phyloP scores from a whole-genome alignment of 2,888 invertebrate genomes.

The Hedya salicella region DNA sequence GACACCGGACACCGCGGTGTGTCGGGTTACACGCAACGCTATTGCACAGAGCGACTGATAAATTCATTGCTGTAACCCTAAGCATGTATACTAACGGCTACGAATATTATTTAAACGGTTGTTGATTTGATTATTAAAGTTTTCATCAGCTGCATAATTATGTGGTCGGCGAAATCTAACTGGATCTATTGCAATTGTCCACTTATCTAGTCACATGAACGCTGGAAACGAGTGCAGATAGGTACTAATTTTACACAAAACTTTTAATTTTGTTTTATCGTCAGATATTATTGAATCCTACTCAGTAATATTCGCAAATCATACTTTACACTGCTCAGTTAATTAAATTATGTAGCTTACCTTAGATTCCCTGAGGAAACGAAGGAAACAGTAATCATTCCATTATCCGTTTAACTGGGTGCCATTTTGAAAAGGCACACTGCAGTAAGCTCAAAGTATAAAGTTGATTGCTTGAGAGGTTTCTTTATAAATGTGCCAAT shows the following conservation, averaged over 20 bases:
- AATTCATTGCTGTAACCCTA: conserved; percentile 27
- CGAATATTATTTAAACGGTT: too few relatives aligned
- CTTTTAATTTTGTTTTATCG: too few relatives aligned
- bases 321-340: background rate
- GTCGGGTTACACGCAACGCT: conserved; percentile 75
- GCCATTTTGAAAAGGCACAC: conserved; percentile 4
- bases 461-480: conserved; percentile 27
- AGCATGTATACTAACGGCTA: background rate
- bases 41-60: conserved; percentile 59
- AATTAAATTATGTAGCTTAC: background rate
- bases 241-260: too few relatives aligned
- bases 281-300: too few relatives aligned
- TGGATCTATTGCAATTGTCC: too few relatives aligned
- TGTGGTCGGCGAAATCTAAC: too few relatives aligned
- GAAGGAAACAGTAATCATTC: background rate
- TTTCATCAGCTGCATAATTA: too few relatives aligned
- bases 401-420: background rate
- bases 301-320: too few relatives aligned
- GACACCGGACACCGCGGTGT: conserved; percentile 66
- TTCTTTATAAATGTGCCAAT: conserved; percentile 34
- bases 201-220: too few relatives aligned
- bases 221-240: too few relatives aligned
- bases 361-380: background rate
- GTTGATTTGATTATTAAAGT: too few relatives aligned
- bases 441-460: conserved; percentile 26